Percentiles rank a stretch among this genome's conserved stretches.
These are phyloP conservation scores for Heliconius hermathena DNA, from an alignment of 1,140 invertebrate genomes.

Conservation along the genomic window DNA sequence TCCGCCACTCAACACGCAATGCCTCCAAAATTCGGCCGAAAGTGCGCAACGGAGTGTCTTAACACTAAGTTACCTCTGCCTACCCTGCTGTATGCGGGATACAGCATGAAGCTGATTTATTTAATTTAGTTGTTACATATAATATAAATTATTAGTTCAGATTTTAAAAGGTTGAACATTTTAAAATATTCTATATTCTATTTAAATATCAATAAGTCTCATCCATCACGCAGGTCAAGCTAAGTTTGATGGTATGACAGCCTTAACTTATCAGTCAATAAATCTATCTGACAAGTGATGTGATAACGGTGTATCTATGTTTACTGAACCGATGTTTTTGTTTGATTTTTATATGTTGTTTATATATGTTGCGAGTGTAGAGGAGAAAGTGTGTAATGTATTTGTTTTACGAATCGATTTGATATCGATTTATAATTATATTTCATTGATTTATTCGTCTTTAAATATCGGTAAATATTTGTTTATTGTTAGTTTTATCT, in stretches of 20 bases:
- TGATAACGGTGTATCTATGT: conserved; percentile 20
- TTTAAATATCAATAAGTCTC: neutral
- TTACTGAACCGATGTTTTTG: conserved; percentile 24
- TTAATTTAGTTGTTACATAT: too few species aligned
- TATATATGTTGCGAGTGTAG: conserved; percentile 1
- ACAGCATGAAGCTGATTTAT: too few species aligned
- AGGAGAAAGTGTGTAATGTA: neutral
- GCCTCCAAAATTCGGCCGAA: too few species aligned
- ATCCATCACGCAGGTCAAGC: conserved; percentile 21
- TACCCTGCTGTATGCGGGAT: too few species aligned
- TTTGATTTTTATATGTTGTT: conserved; percentile 18
- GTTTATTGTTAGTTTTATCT: too few species aligned
- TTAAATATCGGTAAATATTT: too few species aligned
- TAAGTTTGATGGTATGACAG: conserved; percentile 17
- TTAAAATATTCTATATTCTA: too few species aligned
- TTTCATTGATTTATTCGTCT: neutral
- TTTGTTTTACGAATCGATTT: neutral
- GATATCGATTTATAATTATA: neutral
- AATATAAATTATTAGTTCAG: too few species aligned
- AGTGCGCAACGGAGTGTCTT: too few species aligned
- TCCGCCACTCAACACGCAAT: too few species aligned
- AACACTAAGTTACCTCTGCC: too few species aligned
- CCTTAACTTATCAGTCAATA: conserved; percentile 22
- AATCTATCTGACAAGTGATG: conserved; percentile 23
- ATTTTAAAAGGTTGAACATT: too few species aligned